Evolutionary conservation across 2,888 invertebrate genomes (phyloP), one percentile per base, ranked within the genome.

Genomic region (Agapostemon virescens): DNA sequence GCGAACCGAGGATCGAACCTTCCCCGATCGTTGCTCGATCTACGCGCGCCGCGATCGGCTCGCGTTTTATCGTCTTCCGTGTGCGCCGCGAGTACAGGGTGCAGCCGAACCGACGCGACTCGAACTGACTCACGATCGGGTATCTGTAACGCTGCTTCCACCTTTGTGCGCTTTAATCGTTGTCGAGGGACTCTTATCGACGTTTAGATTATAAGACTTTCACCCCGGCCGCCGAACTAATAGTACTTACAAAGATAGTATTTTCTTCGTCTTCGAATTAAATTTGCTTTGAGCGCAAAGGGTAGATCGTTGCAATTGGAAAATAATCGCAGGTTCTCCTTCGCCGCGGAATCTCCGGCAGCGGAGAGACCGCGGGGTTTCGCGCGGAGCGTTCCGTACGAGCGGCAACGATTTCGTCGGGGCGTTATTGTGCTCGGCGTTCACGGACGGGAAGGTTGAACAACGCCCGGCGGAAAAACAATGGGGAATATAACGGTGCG

Each of bases 391-490:
- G 40, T 11, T 23, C 20, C 30, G 17, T 13, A 58, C 36, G 20
- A 38, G n/a, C 38, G 23, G 26, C 23, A 71, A 71, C 61, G 33
- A 58, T 49, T 36, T 17, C 42, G 33, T 6, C 42, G 36, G 45
- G 69, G 66, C 78, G 70, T 67, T 49, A 52, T 33, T 55, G 38
- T 36, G 63, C 40, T 15, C 58, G 45, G 5, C 20, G 38, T 40
- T 63, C 38, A n/a, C 69, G 13, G 58, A 17, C 49, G 5, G 64
- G 81, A 80, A 80, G 81, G 79, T 80, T 73, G 69, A 73, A 73
- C 81, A 73, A 79, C 81, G 69, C 68, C 73, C 73, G 23, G 15
- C n/a, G 69, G n/a, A 66, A 73, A 80, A 80, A 81, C 81, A 80
- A 80, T 80, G 74, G 79, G 6, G 38, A 66, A 69, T 64, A 69